Conservation (phyloP, 2,797 vertebrate genomes). For the Argya squamiceps region DNA sequence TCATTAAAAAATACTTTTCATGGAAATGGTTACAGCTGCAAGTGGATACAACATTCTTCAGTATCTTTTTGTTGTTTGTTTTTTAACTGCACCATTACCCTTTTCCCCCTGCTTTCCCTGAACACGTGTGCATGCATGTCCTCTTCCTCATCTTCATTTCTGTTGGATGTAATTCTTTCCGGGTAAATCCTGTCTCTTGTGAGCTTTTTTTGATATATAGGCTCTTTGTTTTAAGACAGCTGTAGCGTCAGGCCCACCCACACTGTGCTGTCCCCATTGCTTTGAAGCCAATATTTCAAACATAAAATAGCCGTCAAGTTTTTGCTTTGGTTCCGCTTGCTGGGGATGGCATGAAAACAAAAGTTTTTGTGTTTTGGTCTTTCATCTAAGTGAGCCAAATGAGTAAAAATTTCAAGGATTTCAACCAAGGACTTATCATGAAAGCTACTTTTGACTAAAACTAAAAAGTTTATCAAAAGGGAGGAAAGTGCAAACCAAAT, state of each 20-base stretch:
- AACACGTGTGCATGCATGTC: neutral
- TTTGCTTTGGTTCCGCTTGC: neutral
- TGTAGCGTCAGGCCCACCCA: slow-evolving; percentile 49
- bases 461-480: neutral
- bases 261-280: neutral
- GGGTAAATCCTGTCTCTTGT: neutral
- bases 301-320: slow-evolving; percentile 18
- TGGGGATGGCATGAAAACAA: slow-evolving; percentile 42
- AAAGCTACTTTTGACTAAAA: neutral
- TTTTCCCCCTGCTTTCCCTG: neutral
- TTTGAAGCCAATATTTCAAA: slow-evolving; percentile 56
- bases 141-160: neutral
- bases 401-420: neutral
- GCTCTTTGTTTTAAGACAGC: slow-evolving; percentile 41
- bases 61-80: neutral
- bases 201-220: slow-evolving; percentile 17
- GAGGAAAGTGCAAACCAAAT: neutral
- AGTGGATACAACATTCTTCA: neutral
- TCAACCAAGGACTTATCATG: neutral
- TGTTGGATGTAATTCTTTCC: neutral
- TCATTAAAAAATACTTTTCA: neutral
- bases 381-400: slow-evolving; percentile 16
- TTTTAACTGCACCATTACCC: neutral
- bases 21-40: neutral
- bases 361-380: slow-evolving; percentile 37